Conservation (phyloP, 2,888 invertebrate genomes). For the Spodoptera littoralis region DNA sequence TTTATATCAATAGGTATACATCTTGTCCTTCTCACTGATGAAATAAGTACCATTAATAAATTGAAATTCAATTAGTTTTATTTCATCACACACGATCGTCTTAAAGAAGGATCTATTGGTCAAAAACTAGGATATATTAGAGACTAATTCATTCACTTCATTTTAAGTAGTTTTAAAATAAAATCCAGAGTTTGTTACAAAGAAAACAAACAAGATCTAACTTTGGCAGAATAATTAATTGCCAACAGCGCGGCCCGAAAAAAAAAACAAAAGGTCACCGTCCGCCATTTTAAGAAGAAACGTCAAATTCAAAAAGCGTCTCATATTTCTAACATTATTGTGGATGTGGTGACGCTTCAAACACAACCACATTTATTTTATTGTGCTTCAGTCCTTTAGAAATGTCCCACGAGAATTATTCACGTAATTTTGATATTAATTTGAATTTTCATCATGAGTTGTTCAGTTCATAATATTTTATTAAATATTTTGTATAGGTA, state of each 20-base stretch:
- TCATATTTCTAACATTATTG: conserved; percentile 37
- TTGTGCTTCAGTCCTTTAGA: conserved; percentile 30
- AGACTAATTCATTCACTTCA: too few species aligned
- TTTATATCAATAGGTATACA: too few species aligned
- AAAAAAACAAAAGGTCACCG: not conserved
- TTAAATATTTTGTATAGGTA: conserved; percentile 15
- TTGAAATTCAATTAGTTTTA: too few species aligned
- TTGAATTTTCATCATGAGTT: conserved; percentile 36
- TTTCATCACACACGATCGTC: too few species aligned
- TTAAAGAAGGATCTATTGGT: too few species aligned
- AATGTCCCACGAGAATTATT: conserved; percentile 29
- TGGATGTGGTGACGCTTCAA: conserved; percentile 40
- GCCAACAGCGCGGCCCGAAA: not conserved
- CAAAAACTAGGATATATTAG: too few species aligned
- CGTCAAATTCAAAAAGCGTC: conserved; percentile 9
- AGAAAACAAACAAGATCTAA: too few species aligned
- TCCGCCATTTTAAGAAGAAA: conserved; percentile 7
- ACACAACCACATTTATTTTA: conserved; percentile 46
- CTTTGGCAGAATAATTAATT: conserved; percentile 2
- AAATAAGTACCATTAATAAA: too few species aligned
- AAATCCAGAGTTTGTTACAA: too few species aligned
- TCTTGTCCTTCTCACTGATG: too few species aligned
- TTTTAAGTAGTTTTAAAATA: too few species aligned
- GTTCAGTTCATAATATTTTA: conserved; percentile 18
- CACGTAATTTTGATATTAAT: conserved; percentile 33